Evolutionary conservation across 2,888 invertebrate genomes (phyloP), one percentile per base, ranked within the genome.

Genomic region (Ecdyonurus torrentis): DNA sequence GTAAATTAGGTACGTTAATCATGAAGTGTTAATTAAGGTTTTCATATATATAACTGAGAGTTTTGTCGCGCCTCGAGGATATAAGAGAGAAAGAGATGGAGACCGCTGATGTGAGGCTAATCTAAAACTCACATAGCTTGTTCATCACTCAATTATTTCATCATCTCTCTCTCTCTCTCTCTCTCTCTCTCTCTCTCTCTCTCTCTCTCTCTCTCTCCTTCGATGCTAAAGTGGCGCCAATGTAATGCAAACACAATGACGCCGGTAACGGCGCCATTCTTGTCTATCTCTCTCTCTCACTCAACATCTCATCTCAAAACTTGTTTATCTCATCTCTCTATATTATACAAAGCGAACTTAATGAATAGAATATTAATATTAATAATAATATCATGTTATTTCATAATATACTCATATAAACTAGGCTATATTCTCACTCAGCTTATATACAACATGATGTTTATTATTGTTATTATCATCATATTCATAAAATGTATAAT

Each of bases 151-250:
- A n/a, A n/a, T n/a, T n/a, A n/a, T n/a, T n/a, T n/a, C n/a, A n/a
- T n/a, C n/a, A 59, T 60, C 62, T 23, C 59, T 63, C 62, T 52
- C 59, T 66, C 58, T 25, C 18, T 23, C 55, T 63, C 60, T 62
- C 60, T 61, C 61, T 63, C 61, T 64, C 63, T 64, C 58, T 61
- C n/a, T 59, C 59, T 37, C 23, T 58, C 50, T 63, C 61, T 50
- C 23, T 63, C 63, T 64, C 61, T 61, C 61, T 53, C 63, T 59
- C 61, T 61, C 59, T 23, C 64, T 64, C 64, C 62, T 65, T 55
- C 59, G 65, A 25, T 60, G 50, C 50, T 53, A 61, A 37, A 24
- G 53, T 37, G 15, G 5, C 37, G 37, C 37, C 37, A 5, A 37
- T 15, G 15, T 15, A 37, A 10, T 10, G 37, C 5, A 5, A 15